Conservation (phyloP, 2,888 invertebrate genomes). For the Thyatira batis region DNA sequence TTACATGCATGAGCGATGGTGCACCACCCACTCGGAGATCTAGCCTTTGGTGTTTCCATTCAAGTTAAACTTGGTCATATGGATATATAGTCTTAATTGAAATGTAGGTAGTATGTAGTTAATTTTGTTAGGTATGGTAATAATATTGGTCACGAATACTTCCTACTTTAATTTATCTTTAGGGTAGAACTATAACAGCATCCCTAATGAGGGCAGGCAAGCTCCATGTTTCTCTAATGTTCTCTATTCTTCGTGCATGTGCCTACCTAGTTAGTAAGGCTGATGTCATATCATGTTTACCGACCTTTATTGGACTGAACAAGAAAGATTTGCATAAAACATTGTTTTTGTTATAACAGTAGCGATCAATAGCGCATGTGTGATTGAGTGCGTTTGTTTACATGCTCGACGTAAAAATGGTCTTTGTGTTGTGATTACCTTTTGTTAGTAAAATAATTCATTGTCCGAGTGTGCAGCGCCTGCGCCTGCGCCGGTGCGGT, state of each 20-base stretch:
- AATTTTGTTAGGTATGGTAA: neutral
- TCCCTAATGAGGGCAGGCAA: no score
- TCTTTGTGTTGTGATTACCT: conserved; percentile 19
- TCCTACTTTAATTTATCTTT: no score
- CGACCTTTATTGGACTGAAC: neutral
- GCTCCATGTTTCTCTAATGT: neutral
- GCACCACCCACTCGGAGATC: neutral
- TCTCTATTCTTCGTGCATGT: neutral
- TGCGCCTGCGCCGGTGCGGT: neutral
- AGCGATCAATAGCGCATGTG: neutral
- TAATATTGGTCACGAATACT: no score
- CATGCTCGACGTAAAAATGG: conserved; percentile 1
- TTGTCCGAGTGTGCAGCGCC: neutral
- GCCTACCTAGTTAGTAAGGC: neutral
- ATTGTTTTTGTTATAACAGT: neutral
- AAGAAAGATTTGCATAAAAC: neutral
- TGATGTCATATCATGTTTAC: neutral
- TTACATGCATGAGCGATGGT: neutral
- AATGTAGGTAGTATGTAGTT: neutral
- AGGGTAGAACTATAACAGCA: no score
- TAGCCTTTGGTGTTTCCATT: neutral
- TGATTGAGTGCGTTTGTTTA: neutral
- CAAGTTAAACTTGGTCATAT: neutral
- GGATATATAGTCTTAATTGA: neutral
- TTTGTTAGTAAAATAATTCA: conserved; percentile 26